Percentiles rank a stretch among this genome's conserved stretches.
These are phyloP conservation scores for Lethenteron camtschaticum DNA, from an alignment of 2,113 vertebrate genomes.

Conservation along the genomic window DNA sequence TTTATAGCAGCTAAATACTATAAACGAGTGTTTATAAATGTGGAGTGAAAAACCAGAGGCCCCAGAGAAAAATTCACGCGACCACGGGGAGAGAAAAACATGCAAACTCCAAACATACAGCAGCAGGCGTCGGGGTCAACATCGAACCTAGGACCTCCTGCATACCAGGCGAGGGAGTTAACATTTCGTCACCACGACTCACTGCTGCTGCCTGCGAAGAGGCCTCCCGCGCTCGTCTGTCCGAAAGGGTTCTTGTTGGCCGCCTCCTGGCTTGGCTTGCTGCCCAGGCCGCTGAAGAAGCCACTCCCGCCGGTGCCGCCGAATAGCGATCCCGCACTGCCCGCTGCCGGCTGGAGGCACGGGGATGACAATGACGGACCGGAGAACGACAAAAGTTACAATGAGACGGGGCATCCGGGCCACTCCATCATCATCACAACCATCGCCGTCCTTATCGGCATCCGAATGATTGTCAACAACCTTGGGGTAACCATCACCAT, in stretches of 20 bases:
- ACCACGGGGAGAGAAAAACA: neutral
- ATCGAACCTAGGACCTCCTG: neutral
- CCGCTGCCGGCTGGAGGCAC: neutral
- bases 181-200: constrained; percentile 16
- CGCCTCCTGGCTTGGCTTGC: constrained; percentile 82
- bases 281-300: constrained; percentile 82
- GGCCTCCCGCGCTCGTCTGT: constrained; percentile 26
- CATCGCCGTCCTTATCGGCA: neutral
- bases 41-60: neutral
- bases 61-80: neutral
- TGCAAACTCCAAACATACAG: neutral
- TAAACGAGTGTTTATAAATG: neutral
- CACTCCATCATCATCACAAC: neutral
- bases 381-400: no score
- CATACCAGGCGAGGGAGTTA: no score
- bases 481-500: no score
- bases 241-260: constrained; percentile 89
- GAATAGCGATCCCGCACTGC: neutral
- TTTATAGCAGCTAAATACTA: no score
- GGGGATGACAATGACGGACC: no score
- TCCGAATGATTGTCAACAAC: neutral
- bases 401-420: no score
- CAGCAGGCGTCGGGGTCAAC: constrained; percentile 11
- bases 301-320: constrained; percentile 19
- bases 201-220: constrained; percentile 25